Conservation (phyloP, 2,888 invertebrate species). For the Phengaris arion region DNA sequence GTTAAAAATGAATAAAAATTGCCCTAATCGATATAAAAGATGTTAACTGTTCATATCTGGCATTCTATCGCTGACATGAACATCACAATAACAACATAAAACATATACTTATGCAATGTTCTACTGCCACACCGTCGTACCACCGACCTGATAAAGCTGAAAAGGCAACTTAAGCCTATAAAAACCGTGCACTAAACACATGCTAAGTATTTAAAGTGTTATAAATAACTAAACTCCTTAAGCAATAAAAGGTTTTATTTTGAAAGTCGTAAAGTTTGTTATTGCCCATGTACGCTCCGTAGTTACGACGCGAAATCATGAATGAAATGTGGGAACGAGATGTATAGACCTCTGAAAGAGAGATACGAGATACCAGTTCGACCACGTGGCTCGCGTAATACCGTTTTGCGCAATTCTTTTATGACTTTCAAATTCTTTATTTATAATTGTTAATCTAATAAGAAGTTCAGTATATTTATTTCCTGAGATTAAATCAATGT, state of each 20-base stretch:
- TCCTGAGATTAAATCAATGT: neutral
- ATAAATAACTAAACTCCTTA: slow-evolving; percentile 74
- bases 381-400: slow-evolving; percentile 72
- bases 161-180: slow-evolving; percentile 79
- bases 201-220: slow-evolving; percentile 65
- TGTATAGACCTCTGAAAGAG: slow-evolving; percentile 51
- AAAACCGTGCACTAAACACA: slow-evolving; percentile 79
- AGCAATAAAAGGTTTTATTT: slow-evolving; percentile 76
- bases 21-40: slow-evolving; percentile 62
- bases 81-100: slow-evolving; percentile 79
- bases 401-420: slow-evolving; percentile 63
- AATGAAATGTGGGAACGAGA: slow-evolving; percentile 70
- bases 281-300: slow-evolving; percentile 65
- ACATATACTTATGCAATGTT: slow-evolving; percentile 78
- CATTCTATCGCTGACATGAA: slow-evolving; percentile 75
- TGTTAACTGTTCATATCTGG: slow-evolving; percentile 69
- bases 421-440: slow-evolving; percentile 9
- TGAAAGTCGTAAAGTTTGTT: slow-evolving; percentile 71
- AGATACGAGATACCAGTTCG: slow-evolving; percentile 61
- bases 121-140: slow-evolving; percentile 77
- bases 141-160: slow-evolving; percentile 79
- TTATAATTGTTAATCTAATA: slow-evolving; percentile 18
- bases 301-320: slow-evolving; percentile 70
- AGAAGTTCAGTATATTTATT: neutral
- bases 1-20: slow-evolving; percentile 59